phyloP scores from a whole-genome alignment of 1,140 invertebrate genomes.

The Wasmannia auropunctata region DNA sequence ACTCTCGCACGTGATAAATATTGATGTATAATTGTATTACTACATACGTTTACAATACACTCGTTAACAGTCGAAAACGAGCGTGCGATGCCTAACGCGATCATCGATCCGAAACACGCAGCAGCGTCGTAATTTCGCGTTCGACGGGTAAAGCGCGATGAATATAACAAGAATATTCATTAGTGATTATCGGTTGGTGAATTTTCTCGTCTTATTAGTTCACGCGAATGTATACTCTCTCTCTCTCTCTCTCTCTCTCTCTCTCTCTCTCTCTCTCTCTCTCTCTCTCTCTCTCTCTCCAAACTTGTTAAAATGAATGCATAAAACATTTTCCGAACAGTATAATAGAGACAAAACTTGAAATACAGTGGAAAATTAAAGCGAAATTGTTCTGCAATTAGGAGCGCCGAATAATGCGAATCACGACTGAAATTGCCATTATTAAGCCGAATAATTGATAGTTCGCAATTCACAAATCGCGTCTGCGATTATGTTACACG shows the following conservation, averaged over 20 bases:
- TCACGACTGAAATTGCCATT: background rate
- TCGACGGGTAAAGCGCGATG: background rate
- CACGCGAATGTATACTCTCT: background rate
- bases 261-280: background rate
- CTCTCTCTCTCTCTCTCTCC: background rate
- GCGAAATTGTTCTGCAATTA: background rate
- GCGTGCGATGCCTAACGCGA: slow-evolving; percentile 14
- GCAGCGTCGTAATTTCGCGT: background rate
- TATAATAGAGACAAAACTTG: background rate
- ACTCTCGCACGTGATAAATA: slow-evolving; percentile 58
- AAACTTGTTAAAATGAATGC: background rate
- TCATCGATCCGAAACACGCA: slow-evolving; percentile 15
- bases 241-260: background rate
- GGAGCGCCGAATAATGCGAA: background rate
- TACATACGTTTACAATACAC: background rate
- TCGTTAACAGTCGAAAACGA: slow-evolving; percentile 35
- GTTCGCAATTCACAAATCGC: background rate
- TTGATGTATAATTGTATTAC: slow-evolving; percentile 60
- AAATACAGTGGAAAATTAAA: background rate
- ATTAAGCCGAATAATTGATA: background rate
- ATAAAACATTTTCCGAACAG: background rate
- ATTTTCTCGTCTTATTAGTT: background rate
- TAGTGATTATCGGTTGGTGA: background rate
- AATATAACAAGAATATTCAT: background rate
- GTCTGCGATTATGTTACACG: background rate